These are phyloP conservation scores for Linnaemya tessellans DNA, from an alignment of 2,888 invertebrate genomes.

Conservation along the genomic window DNA sequence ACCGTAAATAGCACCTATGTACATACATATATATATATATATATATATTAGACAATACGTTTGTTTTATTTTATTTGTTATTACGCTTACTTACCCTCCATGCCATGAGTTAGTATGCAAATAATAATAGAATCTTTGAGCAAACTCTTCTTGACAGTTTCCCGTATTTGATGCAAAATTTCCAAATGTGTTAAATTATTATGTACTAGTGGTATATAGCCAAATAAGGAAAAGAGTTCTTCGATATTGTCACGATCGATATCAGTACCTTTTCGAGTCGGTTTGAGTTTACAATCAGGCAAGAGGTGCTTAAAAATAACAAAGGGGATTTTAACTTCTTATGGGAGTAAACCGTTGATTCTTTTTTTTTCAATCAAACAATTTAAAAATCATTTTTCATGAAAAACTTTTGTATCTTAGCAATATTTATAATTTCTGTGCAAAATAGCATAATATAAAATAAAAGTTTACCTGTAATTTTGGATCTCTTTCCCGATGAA, in stretches of 20 bases:
- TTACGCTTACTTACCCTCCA: constrained; percentile 74
- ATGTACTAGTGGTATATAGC: constrained; percentile 76
- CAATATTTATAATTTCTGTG: not conserved
- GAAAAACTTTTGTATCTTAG: no score
- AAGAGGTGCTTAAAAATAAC: constrained; percentile 3
- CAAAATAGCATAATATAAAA: not conserved
- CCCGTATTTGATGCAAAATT: constrained; percentile 76
- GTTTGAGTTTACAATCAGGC: constrained; percentile 63
- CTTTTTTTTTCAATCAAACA: not conserved
- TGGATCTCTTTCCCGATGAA: constrained; percentile 75
- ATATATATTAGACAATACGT: not conserved
- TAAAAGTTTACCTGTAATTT: constrained; percentile 74
- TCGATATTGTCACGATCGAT: constrained; percentile 76
- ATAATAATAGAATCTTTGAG: constrained; percentile 80
- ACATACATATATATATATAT: not conserved
- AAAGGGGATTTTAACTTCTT: not conserved
- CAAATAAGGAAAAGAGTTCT: constrained; percentile 77
- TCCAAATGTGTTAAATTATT: constrained; percentile 78
- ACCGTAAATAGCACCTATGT: constrained; percentile 84
- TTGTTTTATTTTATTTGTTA: not conserved
- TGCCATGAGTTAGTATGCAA: constrained; percentile 81
- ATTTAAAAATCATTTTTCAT: not conserved
- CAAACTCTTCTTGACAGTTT: constrained; percentile 76
- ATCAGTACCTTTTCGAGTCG: constrained; percentile 78
- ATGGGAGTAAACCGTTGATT: no score